Evolutionary conservation across 2,797 vertebrate genomes (phyloP).

Genomic region (Enteromius trimaculatus): DNA sequence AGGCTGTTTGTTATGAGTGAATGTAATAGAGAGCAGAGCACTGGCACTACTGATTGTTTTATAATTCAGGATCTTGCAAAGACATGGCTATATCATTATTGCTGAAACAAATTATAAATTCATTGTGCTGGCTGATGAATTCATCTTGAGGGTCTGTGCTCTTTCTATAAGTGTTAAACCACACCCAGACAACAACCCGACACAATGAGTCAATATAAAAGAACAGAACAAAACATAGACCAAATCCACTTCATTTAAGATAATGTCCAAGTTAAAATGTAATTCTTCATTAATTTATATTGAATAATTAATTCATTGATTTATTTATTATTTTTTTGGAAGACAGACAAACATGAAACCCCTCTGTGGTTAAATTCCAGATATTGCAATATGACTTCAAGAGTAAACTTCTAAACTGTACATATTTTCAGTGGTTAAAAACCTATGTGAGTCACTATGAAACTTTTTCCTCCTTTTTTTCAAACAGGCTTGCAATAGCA

Average conservation of each 20-base stretch:
- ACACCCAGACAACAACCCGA: neutral
- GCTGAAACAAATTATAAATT: constrained; percentile 34
- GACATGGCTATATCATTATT: constrained; percentile 12
- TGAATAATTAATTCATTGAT: neutral
- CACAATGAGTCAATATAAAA: constrained; percentile 6
- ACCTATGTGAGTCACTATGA: no score
- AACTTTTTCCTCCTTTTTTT: no score
- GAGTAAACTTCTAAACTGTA: no score
- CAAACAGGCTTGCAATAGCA: no score
- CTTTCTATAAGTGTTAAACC: constrained; percentile 27
- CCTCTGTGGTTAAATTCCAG: no score
- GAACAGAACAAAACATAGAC: neutral
- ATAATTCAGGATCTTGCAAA: constrained; percentile 32
- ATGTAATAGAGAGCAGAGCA: constrained; percentile 14
- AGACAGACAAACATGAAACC: neutral
- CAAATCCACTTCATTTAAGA: neutral
- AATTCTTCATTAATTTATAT: no score
- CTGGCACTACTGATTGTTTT: constrained; percentile 8
- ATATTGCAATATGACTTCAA: no score
- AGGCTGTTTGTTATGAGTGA: constrained; percentile 9
- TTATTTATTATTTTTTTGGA: no score
- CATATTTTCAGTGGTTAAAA: no score
- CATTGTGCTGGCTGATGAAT: constrained; percentile 10
- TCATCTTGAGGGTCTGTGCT: constrained; percentile 13
- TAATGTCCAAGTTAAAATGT: no score